Base-by-base conservation (phyloP, 2,888 invertebrate species). In the Acronicta alni region DNA sequence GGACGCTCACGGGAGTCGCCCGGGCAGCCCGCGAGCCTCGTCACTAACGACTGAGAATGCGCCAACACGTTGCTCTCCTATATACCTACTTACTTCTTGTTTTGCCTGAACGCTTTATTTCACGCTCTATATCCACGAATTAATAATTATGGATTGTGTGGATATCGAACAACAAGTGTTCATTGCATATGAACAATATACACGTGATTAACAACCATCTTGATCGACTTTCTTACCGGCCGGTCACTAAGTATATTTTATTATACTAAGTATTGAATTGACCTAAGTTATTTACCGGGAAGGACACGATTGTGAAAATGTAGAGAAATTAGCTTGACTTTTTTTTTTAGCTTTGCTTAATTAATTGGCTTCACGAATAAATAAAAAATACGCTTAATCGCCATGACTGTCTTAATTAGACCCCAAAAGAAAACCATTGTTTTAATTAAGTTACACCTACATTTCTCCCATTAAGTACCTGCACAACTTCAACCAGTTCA, bases 51-150 rank as follows among this genome's bases (percentile, higher is more conserved):
- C 92, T 92, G 91, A 88, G 83, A 73, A 77, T 69, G 78, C 76
- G 71, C 75, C 81, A 84, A 70, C 81, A 80, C 75, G 83, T 82
- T 83, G 72, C 88, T 89, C 90, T 88, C 89, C 91, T 93, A 92
- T 93, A 93, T 92, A 92, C 83, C 82, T 85, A 86, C 85, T 82
- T 86, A 88, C 84, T 89, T 89, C 87, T 89, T 89, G 86, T 86
- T 88, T 88, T 88, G 85, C 85, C 88, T 89, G 89, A 89, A 88
- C 90, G 88, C 88, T 90, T 90, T 65, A 87, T 87, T 91, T 92
- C 92, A 93, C 90, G 93, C 92, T 93, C 93, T 90, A 92, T 74
- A 92, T 92, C 89, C 89, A 91, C 80, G 83, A 87, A 87, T 89
- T 88, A 90, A 89, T 89, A 90, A 88, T 84, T 87, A 84, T 87